Base-by-base conservation (phyloP, 1,140 invertebrate genomes). In the Rhopalosiphum maidis region DNA sequence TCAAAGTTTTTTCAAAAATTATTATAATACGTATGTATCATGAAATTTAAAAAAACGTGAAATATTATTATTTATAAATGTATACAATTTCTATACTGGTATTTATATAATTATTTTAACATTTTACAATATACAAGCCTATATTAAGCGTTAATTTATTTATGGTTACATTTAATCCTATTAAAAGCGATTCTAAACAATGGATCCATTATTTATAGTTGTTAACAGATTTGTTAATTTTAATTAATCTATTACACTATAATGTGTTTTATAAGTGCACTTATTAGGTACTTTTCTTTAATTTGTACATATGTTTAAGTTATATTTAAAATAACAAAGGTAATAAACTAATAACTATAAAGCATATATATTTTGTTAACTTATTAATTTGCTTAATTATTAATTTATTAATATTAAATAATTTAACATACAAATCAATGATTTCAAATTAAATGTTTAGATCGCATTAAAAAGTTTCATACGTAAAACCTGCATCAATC, bases 401-500 rank as follows among this genome's bases (percentile, higher is more conserved):
- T n/a, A 15, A 11, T 68, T 5, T 68, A n/a, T 15, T 18, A n/a
- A 37, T 83, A 83, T 37, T 23, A 83, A 37, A 37, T 37, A 37
- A 37, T 6, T 83, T 22, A 83, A 15, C 46, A 87, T 48, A 48
- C 48, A 87, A 87, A 87, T 48, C 41, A 8, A 22, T 87, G 6
- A 87, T 18, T 25, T 87, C 1, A 87, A 48, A 87, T 87, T 87
- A 87, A 87, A 48, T 87, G 46, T 48, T 87, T 87, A 48, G 43
- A 87, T n/a, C 30, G 4, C 23, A 48, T 87, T 43, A 48, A 87
- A 87, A 87, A 87, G 43, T 48, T 87, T 48, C 18, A 0, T 30
- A 15, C n/a, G 30, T 87, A 18, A 21, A 87, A 48, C 86, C 18
- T 87, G 5, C 43, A 48, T 87, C 51, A 90, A 90, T 90, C 35